Conservation (phyloP, 2,888 invertebrate genomes). For the Calliphora vomitoria region DNA sequence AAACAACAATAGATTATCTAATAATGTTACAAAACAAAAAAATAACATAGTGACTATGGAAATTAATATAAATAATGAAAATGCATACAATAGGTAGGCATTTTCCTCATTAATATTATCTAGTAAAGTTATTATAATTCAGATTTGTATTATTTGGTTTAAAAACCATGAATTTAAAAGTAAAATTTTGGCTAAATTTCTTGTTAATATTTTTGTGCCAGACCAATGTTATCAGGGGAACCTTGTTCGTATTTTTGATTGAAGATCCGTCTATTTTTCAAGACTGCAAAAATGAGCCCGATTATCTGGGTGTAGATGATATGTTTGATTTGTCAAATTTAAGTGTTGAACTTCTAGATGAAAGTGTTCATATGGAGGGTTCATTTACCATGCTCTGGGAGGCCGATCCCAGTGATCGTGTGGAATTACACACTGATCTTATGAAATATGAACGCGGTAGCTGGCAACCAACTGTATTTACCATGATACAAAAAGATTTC, state of each 20-base stretch:
- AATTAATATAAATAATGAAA: constrained; percentile 44
- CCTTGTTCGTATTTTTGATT: constrained; percentile 38
- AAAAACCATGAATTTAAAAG: constrained; percentile 5
- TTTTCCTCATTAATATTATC: neutral
- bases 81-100: neutral
- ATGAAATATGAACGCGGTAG: constrained; percentile 57
- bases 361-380: constrained; percentile 54
- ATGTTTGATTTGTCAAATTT: constrained; percentile 55
- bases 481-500: constrained; percentile 52
- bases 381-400: constrained; percentile 43
- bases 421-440: constrained; percentile 49
- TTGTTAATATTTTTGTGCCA: neutral
- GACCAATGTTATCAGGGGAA: neutral
- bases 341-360: constrained; percentile 56
- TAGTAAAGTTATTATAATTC: neutral
- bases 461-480: constrained; percentile 60
- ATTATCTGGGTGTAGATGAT: constrained; percentile 47
- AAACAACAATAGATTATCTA: constrained; percentile 38
- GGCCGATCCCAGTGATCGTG: constrained; percentile 55
- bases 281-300: constrained; percentile 53
- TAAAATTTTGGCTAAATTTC: neutral
- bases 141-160: too few species aligned
- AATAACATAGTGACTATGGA: neutral
- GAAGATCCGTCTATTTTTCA: constrained; percentile 49
- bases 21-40: constrained; percentile 1